Percentiles rank a stretch among this genome's conserved stretches.
phyloP scores from a whole-genome alignment of 2,888 invertebrate species.

The Luffia ferchaultella region DNA sequence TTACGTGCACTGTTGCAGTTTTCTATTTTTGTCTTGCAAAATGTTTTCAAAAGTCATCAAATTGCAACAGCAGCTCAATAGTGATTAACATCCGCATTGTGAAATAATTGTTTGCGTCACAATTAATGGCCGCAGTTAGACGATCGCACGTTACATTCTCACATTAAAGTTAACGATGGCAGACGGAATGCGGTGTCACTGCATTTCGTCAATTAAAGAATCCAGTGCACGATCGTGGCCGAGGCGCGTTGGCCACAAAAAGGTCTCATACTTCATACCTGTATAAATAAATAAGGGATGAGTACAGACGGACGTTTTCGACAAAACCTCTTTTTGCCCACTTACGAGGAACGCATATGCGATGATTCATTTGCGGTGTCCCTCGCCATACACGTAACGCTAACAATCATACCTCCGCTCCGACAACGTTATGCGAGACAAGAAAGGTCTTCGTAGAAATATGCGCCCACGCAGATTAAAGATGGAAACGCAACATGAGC shows the following conservation, averaged over 20 bases:
- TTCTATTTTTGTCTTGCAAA: too few relatives aligned
- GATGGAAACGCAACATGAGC: conserved; percentile 46
- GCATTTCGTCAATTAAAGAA: conserved; percentile 60
- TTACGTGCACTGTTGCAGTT: too few relatives aligned
- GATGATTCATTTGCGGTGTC: conserved; percentile 64
- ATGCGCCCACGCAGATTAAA: conserved; percentile 62
- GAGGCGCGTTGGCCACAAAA: conserved; percentile 51
- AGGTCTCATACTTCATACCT: conserved; percentile 55
- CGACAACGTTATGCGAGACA: conserved; percentile 32
- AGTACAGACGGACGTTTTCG: conserved; percentile 48
- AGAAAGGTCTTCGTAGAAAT: conserved; percentile 63
- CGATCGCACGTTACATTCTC: conserved; percentile 9
- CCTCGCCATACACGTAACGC: conserved; percentile 55
- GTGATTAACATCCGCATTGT: not conserved
- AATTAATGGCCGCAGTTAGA: not conserved
- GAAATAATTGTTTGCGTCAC: not conserved
- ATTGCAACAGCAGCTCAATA: too few relatives aligned
- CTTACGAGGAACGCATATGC: conserved; percentile 59
- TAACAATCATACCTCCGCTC: conserved; percentile 41
- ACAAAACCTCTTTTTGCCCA: conserved; percentile 59
- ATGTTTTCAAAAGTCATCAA: too few relatives aligned
- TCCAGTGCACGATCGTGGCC: conserved; percentile 39
- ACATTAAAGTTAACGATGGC: conserved; percentile 43
- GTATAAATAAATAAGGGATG: conserved; percentile 65
- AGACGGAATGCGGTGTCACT: conserved; percentile 39